A percentile compares a stretch with the other conserved stretches of the same genome.
These are phyloP conservation scores for Urocynchramus pylzowi DNA, from an alignment of 2,113 vertebrate genomes.

Conservation along the genomic window DNA sequence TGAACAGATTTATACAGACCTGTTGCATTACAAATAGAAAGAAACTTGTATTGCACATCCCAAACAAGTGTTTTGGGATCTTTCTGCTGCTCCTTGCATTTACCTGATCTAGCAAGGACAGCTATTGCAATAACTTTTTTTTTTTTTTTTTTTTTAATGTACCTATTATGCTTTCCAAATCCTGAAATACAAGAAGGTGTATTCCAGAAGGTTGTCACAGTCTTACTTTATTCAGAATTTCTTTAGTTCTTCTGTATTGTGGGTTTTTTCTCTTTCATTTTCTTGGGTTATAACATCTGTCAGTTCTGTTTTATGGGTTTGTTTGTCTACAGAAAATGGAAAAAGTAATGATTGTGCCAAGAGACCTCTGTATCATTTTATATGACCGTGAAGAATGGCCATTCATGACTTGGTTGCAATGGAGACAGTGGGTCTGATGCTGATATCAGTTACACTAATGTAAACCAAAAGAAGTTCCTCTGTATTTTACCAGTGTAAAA, in stretches of 20 bases:
- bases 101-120: background rate
- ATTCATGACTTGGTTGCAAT: conserved; percentile 12
- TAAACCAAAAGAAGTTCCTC: background rate
- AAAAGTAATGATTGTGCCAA: conserved; percentile 51
- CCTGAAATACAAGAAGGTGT: background rate
- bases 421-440: background rate
- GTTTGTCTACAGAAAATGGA: conserved; percentile 66
- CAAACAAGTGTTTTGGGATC: background rate
- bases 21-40: background rate
- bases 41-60: background rate
- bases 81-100: background rate
- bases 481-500: background rate
- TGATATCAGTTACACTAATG: background rate
- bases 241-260: background rate
- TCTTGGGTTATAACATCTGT: conserved; percentile 52
- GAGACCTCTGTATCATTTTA: conserved; percentile 54
- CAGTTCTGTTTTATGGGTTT: conserved; percentile 57
- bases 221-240: conserved; percentile 16
- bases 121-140: background rate
- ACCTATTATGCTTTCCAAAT: background rate
- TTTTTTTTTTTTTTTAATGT: too few relatives aligned
- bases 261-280: conserved; percentile 46
- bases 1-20: background rate
- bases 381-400: conserved; percentile 32
- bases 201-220: background rate